A percentile compares a stretch with the other conserved stretches of the same genome.
Conservation (phyloP, 2,888 invertebrate species). For the Ornithoptera priamus region DNA sequence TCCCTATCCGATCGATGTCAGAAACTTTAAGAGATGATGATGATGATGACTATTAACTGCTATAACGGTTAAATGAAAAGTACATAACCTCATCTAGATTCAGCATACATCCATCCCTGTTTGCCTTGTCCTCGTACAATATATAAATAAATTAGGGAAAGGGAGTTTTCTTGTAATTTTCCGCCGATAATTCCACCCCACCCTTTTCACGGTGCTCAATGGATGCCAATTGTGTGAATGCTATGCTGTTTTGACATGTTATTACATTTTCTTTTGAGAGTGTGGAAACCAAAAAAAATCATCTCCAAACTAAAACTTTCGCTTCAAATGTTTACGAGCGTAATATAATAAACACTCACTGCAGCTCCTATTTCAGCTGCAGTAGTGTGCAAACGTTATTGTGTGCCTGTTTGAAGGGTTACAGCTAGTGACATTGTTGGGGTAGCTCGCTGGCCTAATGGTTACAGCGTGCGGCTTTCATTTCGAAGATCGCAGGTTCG, state of each 20-base stretch:
- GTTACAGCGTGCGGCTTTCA: too few species aligned
- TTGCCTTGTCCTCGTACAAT: conserved; percentile 23
- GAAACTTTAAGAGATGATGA: too few species aligned
- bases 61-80: too few species aligned
- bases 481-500: too few species aligned
- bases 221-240: conserved; percentile 61
- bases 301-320: background rate
- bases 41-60: too few species aligned
- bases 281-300: background rate
- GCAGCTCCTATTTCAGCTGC: background rate
- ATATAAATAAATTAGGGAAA: conserved; percentile 43
- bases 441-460: too few species aligned
- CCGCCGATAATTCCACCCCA: conserved; percentile 57
- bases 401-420: too few species aligned
- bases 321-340: background rate
- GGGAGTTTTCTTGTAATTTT: conserved; percentile 62
- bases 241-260: conserved; percentile 58
- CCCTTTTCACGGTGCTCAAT: conserved; percentile 49
- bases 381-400: too few species aligned
- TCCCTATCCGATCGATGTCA: too few species aligned
- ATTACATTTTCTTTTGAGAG: conserved; percentile 35
- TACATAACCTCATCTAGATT: conserved; percentile 34
- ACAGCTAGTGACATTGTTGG: too few species aligned
- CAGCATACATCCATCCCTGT: background rate
- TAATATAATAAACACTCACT: background rate